These are phyloP conservation scores for Tetrax tetrax DNA, from an alignment of 2,113 vertebrate species.

Conservation along the genomic window DNA sequence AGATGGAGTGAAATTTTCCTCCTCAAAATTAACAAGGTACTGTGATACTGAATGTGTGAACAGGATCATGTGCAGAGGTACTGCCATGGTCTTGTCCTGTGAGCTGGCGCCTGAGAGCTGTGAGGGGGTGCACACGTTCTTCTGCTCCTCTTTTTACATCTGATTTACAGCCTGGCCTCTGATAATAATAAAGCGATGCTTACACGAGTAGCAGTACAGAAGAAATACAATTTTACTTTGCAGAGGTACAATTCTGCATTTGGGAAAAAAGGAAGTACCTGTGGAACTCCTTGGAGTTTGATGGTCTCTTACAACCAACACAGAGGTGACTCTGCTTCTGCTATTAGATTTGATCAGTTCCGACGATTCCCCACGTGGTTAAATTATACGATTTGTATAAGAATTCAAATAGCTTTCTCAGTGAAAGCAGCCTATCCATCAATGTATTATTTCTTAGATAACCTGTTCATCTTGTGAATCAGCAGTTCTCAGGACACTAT, in stretches of 20 bases:
- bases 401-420: background rate
- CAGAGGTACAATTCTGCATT: background rate
- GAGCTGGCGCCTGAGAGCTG: background rate
- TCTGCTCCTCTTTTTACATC: background rate
- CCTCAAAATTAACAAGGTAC: background rate
- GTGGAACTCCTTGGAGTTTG: background rate
- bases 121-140: background rate
- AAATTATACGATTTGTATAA: background rate
- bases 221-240: background rate
- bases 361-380: background rate
- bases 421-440: background rate
- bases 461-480: background rate
- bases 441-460: background rate
- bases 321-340: background rate
- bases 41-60: background rate
- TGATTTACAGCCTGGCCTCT: background rate
- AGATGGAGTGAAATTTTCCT: background rate
- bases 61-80: background rate
- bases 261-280: background rate
- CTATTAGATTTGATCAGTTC: background rate
- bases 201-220: background rate
- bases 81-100: background rate
- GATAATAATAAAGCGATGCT: background rate
- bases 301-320: background rate
- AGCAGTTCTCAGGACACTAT: background rate